Conservation (phyloP, 2,113 vertebrate species). For the Lipophrys pholis region DNA sequence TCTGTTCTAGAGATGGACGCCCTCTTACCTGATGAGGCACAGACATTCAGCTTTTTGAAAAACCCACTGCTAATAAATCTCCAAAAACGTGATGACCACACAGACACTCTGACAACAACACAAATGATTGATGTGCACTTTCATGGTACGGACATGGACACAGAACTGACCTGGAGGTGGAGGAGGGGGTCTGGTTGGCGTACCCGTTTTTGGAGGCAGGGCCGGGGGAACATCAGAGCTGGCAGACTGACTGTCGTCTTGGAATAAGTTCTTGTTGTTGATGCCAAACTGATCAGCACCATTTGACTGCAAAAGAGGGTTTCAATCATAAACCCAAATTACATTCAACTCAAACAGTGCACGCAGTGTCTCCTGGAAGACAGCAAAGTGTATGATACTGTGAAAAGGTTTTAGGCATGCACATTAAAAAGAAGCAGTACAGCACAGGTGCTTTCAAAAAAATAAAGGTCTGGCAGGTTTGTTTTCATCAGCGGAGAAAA, state of each 20-base stretch:
- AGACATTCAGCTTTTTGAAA: slow-evolving; percentile 51
- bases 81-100: neutral
- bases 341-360: neutral
- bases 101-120: neutral
- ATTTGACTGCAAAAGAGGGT: slow-evolving; percentile 83
- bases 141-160: too few relatives aligned
- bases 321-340: neutral
- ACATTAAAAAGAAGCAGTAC: too few relatives aligned
- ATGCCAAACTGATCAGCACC: slow-evolving; percentile 89
- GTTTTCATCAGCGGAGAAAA: too few relatives aligned
- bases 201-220: slow-evolving; percentile 95
- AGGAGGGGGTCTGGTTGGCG: slow-evolving; percentile 95
- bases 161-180: slow-evolving; percentile 91
- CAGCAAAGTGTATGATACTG: too few relatives aligned
- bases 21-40: slow-evolving; percentile 89
- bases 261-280: slow-evolving; percentile 89
- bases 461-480: too few relatives aligned
- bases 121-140: neutral
- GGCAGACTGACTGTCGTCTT: slow-evolving; percentile 83
- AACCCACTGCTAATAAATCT: neutral
- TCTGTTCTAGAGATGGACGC: slow-evolving; percentile 89
- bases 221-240: slow-evolving; percentile 92
- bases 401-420: too few relatives aligned
- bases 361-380: neutral
- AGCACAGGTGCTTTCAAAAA: too few relatives aligned